Percentiles rank a stretch among this genome's conserved stretches.
These are phyloP conservation scores for Habropoda laboriosa DNA, from an alignment of 1,140 invertebrate genomes.

Conservation along the genomic window DNA sequence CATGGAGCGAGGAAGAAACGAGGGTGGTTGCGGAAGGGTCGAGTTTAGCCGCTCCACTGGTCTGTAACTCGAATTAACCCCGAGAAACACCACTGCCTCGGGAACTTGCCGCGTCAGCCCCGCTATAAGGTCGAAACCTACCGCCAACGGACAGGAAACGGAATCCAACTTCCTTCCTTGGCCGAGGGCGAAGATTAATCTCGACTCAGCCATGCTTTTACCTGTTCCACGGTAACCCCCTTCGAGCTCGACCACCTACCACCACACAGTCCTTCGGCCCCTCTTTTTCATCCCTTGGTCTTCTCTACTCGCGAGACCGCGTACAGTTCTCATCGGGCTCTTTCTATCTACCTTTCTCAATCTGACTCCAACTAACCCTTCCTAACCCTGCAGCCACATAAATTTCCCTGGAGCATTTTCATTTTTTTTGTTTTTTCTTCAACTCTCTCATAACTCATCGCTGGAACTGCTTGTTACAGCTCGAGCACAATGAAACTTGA, in stretches of 20 bases:
- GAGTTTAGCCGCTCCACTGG: constrained; percentile 79
- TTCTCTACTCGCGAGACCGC: not conserved
- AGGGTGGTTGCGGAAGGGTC: constrained; percentile 65
- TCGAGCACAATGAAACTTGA: not conserved
- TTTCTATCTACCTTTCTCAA: constrained; percentile 36
- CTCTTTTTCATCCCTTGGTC: not conserved
- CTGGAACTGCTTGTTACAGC: not conserved
- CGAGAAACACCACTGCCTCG: constrained; percentile 71
- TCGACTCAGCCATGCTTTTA: constrained; percentile 44
- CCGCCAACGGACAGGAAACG: constrained; percentile 74
- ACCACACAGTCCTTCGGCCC: too few relatives aligned
- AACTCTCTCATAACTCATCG: not conserved
- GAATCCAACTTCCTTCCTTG: constrained; percentile 79
- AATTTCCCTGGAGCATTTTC: constrained; percentile 11
- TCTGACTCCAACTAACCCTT: constrained; percentile 4
- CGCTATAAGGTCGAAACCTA: constrained; percentile 64
- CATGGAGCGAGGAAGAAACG: constrained; percentile 44
- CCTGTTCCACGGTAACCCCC: constrained; percentile 32
- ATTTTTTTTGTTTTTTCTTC: too few relatives aligned
- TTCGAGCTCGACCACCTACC: not conserved
- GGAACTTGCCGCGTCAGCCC: constrained; percentile 77
- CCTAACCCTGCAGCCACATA: not conserved
- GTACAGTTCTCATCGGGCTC: constrained; percentile 1
- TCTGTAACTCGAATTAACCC: constrained; percentile 78
- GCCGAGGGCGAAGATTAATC: constrained; percentile 77